phyloP scores from a whole-genome alignment of 2,113 vertebrate species.

The Sigmodon hispidus region DNA sequence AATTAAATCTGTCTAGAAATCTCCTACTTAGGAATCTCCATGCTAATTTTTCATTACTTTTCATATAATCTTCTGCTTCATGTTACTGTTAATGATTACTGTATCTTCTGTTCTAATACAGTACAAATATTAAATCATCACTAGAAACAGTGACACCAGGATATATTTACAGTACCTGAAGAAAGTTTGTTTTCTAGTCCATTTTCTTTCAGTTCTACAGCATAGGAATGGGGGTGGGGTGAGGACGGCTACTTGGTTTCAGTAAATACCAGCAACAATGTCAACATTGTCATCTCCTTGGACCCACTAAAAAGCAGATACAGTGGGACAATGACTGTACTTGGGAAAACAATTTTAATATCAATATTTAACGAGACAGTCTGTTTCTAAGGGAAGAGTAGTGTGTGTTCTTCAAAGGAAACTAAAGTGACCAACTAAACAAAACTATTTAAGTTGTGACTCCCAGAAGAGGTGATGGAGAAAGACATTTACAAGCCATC shows the following conservation, averaged over 20 bases:
- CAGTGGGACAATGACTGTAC: neutral
- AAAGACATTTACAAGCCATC: neutral
- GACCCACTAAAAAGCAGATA: neutral
- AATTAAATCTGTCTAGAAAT: neutral
- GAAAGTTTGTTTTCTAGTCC: neutral
- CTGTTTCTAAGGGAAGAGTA: neutral
- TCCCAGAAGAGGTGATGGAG: neutral
- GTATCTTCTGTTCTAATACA: neutral
- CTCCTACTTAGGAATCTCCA: neutral
- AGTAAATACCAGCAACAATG: neutral
- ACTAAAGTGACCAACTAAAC: neutral
- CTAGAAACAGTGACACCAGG: neutral
- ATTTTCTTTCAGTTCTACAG: neutral
- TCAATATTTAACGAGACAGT: neutral
- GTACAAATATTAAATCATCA: neutral
- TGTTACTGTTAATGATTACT: neutral
- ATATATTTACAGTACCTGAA: neutral
- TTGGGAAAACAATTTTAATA: neutral
- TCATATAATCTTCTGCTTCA: neutral
- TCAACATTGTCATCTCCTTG: neutral
- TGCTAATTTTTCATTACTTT: neutral
- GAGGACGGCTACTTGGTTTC: neutral
- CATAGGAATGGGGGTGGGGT: no score
- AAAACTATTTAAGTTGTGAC: neutral
- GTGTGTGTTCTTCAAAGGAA: neutral